Evolutionary conservation across 2,888 invertebrate genomes (phyloP).

Genomic region (Synanthedon andrenaeformis): DNA sequence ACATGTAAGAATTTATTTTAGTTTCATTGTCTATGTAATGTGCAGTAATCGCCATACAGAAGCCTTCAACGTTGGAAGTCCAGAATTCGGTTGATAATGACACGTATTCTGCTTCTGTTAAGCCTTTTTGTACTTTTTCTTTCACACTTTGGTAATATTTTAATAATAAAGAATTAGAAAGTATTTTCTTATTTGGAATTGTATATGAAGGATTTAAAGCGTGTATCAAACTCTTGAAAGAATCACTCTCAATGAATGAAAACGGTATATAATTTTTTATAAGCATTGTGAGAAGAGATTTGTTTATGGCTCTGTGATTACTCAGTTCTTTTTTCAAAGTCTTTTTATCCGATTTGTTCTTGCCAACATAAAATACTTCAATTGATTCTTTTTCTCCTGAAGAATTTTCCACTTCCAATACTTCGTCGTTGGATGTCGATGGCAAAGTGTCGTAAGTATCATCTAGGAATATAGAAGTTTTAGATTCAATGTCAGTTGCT

Average conservation of each 20-base stretch:
- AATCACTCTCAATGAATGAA: neutral
- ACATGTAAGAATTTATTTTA: neutral
- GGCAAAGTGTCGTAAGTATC: neutral
- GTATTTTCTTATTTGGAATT: neutral
- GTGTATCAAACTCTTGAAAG: neutral
- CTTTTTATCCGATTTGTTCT: neutral
- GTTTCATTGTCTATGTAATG: constrained; percentile 2
- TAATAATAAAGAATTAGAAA: neutral
- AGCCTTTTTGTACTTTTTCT: constrained; percentile 1
- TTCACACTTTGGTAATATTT: constrained; percentile 1
- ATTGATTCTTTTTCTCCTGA: constrained; percentile 1
- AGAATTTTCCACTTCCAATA: neutral
- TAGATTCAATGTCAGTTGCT: neutral
- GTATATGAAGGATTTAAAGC: neutral
- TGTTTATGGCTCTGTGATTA: neutral
- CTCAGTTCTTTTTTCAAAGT: neutral
- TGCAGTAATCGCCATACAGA: neutral
- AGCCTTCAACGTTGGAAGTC: neutral
- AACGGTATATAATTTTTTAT: constrained; percentile 1
- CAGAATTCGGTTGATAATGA: neutral
- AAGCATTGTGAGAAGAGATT: neutral
- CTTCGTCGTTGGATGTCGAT: neutral
- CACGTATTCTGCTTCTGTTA: neutral
- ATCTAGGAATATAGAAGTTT: neutral
- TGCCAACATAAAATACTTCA: neutral